A percentile compares a stretch with the other conserved stretches of the same genome.
Conservation (phyloP, 2,113 vertebrate genomes). For the Neopipo cinnamomea region DNA sequence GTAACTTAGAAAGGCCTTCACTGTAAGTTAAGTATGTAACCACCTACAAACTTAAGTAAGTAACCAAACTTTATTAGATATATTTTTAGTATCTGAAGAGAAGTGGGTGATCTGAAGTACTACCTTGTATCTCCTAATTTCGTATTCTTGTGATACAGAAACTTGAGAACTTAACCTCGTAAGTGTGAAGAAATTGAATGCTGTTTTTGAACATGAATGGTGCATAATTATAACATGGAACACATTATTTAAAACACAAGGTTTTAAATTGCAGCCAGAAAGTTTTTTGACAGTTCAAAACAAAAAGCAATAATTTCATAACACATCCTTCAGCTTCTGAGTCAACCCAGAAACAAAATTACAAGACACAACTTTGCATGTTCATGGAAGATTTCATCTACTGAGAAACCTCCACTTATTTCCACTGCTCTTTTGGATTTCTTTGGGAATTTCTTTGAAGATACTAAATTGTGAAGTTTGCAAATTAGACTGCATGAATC, state of each 20-base stretch:
- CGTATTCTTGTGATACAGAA: background rate
- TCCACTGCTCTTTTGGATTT: background rate
- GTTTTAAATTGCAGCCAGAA: background rate
- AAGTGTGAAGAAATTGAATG: background rate
- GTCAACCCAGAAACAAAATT: background rate
- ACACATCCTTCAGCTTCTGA: background rate
- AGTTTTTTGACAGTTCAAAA: background rate
- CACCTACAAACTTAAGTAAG: background rate
- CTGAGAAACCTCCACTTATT: background rate
- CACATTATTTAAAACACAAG: background rate
- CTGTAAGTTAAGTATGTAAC: background rate
- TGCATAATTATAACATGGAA: background rate
- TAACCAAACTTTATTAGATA: background rate
- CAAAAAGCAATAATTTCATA: background rate
- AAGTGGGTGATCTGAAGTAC: background rate
- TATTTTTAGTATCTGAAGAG: background rate
- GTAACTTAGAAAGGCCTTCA: background rate
- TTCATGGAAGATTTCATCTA: background rate
- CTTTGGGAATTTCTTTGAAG: background rate
- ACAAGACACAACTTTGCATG: background rate
- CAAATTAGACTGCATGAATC: background rate
- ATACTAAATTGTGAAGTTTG: background rate
- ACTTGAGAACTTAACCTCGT: background rate
- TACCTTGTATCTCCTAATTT: background rate
- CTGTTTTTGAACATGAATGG: background rate